Percentiles rank a stretch among this genome's conserved stretches.
phyloP scores from a whole-genome alignment of 1,140 invertebrate genomes.

The Sitophilus oryzae region DNA sequence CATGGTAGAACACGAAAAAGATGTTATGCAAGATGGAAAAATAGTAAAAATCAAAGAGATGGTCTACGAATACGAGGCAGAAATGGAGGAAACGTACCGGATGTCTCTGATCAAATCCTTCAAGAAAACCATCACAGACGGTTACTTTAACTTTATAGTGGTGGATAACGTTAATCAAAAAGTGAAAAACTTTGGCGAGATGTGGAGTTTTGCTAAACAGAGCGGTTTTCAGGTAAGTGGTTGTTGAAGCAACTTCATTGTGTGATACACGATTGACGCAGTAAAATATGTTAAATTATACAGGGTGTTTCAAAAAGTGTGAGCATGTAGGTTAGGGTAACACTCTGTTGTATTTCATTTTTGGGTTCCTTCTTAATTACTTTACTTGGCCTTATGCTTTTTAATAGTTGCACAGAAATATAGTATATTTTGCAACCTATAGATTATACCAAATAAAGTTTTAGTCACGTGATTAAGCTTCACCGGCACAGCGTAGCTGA shows the following conservation, averaged over 20 bases:
- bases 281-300: no score
- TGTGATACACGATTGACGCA: no score
- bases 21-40: conserved; percentile 71
- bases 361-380: no score
- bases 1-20: conserved; percentile 81
- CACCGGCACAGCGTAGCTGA: no score
- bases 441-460: no score
- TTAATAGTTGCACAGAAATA: no score
- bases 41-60: conserved; percentile 63
- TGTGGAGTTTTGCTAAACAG: conserved; percentile 81
- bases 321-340: no score
- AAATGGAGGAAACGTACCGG: conserved; percentile 75
- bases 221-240: conserved; percentile 76
- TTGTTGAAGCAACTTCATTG: background rate
- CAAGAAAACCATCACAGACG: conserved; percentile 85
- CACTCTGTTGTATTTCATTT: no score
- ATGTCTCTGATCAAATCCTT: conserved; percentile 82
- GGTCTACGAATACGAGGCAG: conserved; percentile 86
- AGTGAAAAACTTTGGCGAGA: conserved; percentile 75
- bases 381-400: no score
- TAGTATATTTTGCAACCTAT: no score
- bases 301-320: no score
- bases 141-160: conserved; percentile 90
- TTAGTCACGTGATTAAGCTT: no score
- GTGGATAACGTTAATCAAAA: conserved; percentile 83